Conservation (phyloP, 2,888 invertebrate species). For the Sussaba pulchella region DNA sequence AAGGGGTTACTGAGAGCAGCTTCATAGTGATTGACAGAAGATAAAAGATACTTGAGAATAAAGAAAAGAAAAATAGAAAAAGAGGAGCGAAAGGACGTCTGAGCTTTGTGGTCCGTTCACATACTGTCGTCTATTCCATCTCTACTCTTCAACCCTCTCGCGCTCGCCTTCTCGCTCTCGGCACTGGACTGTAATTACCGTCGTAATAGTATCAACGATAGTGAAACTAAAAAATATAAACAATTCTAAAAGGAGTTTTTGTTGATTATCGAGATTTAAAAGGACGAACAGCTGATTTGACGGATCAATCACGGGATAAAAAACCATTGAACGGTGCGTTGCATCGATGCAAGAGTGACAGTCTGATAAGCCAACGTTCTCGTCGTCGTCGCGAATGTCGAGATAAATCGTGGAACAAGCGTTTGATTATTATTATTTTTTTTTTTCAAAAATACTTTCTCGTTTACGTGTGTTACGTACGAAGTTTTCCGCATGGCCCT, state of each 20-base stretch:
- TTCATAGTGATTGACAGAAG: slow-evolving; percentile 13
- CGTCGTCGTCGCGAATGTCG: background rate
- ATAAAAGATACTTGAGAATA: slow-evolving; percentile 6
- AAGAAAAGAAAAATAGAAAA: background rate
- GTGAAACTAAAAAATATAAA: slow-evolving; percentile 18
- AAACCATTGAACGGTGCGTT: background rate
- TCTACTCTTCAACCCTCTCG: slow-evolving; percentile 9
- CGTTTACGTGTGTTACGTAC: slow-evolving; percentile 14
- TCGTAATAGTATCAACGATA: background rate
- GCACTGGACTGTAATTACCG: slow-evolving; percentile 18
- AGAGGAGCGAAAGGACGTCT: background rate
- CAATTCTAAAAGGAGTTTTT: background rate
- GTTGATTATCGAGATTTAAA: background rate
- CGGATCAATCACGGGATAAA: background rate
- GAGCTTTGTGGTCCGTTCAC: slow-evolving; percentile 36
- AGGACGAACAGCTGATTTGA: background rate
- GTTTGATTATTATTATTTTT: slow-evolving; percentile 18
- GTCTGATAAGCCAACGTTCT: background rate
- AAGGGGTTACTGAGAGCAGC: slow-evolving; percentile 17
- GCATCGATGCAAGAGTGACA: background rate
- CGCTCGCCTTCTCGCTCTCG: background rate
- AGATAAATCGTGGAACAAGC: background rate
- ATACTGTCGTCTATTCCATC: slow-evolving; percentile 31
- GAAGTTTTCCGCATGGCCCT: slow-evolving; percentile 50
- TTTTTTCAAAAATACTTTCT: background rate